Evolutionary conservation across 2,113 vertebrate species (phyloP).

Genomic region (Noctilio leporinus): DNA sequence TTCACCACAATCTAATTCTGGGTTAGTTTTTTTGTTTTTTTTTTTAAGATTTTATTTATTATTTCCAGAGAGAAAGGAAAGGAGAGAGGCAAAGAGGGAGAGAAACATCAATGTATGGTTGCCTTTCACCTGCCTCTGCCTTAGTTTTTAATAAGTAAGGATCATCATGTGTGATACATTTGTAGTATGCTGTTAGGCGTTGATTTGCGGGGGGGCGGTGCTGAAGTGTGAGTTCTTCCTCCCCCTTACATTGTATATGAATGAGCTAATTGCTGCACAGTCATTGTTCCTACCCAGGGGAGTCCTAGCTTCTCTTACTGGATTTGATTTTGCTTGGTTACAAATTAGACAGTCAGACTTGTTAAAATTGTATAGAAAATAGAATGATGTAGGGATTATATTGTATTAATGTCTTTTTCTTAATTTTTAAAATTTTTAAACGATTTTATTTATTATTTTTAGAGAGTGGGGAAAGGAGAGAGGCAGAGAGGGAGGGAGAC

Average conservation of each 20-base stretch:
- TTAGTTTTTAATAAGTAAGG: slow-evolving; percentile 1
- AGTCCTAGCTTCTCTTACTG: not conserved
- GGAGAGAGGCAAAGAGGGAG: too few relatives aligned
- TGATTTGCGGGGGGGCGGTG: not conserved
- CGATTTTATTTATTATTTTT: too few relatives aligned
- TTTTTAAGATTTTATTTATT: too few relatives aligned
- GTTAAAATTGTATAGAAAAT: not conserved
- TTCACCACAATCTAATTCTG: not conserved
- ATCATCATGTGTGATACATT: not conserved
- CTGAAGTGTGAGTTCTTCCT: not conserved
- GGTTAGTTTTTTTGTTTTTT: too few relatives aligned
- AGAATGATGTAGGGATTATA: not conserved
- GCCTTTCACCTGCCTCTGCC: too few relatives aligned
- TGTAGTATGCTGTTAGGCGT: not conserved
- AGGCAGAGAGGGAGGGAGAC: too few relatives aligned
- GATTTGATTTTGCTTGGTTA: not conserved
- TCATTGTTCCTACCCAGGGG: not conserved
- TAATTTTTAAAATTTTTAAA: too few relatives aligned
- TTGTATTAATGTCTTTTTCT: not conserved
- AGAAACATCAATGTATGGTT: too few relatives aligned
- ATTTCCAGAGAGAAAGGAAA: too few relatives aligned
- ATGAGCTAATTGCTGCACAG: not conserved
- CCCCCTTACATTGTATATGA: not conserved
- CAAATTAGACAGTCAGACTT: not conserved
- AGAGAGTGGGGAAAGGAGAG: too few relatives aligned